Base-by-base conservation (phyloP, 2,888 invertebrate genomes). In the Apamea epomidion region DNA sequence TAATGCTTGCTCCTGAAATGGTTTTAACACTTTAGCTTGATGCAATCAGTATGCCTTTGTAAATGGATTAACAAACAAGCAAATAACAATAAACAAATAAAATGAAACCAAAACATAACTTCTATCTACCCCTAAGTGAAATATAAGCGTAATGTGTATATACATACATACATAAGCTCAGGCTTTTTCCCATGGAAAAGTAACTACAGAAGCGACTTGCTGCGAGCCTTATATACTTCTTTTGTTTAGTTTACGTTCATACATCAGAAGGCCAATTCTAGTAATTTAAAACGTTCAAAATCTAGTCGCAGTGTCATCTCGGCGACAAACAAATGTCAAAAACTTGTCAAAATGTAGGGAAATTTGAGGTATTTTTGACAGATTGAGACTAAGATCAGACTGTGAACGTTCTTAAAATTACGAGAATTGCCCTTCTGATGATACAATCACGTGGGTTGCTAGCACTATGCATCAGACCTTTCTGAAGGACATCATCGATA, bases 1-100 rank as follows among this genome's bases (percentile, higher is more conserved):
- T 73, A 93, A 69, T 0, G 88, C 80, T 25, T 80, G 60, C 74
- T 94, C 93, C 96, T 95, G 81, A 37, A 48, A 84, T 58, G 4
- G 0, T n/a, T n/a, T 32, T 42, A 48, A 37, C 25, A 32, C 10
- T 54, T 54, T 32, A 65, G 7, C 37, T n/a, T 51, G 12, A 37
- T 62, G 4, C 3, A 37, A n/a, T 12, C 54, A 71, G 6, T 25
- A 51, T 14, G 8, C 5, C 14, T 32, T 25, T 5, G 16, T 8
- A 25, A 32, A 70, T 25, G 2, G 51, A 70, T 29, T 29, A 70
- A 51, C 42, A 6, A 42, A 42, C 6, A 0, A 42, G 3, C 21
- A 45, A 68, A n/a, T 5, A 16, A 42, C 18, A 42, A 68, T 7
- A 48, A 48, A 7, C 18, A 21, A 48, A 14, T 0, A 29, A 29